These are phyloP conservation scores for Ferrisia virgata DNA, from an alignment of 2,888 invertebrate species.

Conservation along the genomic window DNA sequence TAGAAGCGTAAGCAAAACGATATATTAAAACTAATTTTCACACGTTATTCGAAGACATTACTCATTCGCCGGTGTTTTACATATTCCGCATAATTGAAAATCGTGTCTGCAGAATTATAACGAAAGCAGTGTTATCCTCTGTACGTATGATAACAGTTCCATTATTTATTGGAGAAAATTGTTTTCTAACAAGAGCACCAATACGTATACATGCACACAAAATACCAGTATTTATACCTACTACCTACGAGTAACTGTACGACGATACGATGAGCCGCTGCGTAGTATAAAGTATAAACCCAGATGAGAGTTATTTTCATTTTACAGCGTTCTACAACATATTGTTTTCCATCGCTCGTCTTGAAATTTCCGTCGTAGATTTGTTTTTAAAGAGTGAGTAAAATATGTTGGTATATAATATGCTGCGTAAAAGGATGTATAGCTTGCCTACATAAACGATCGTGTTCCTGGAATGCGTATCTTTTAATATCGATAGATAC, in stretches of 20 bases:
- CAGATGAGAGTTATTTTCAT: neutral
- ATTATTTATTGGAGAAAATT: neutral
- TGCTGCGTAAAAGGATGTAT: too few species aligned
- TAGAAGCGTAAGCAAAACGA: neutral
- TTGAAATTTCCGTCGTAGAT: too few species aligned
- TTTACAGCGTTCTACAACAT: neutral
- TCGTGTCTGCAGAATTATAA: neutral
- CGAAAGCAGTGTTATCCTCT: slow-evolving; percentile 2
- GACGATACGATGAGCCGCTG: neutral
- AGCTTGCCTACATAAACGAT: too few species aligned
- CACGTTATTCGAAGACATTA: neutral
- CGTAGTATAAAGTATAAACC: too few species aligned
- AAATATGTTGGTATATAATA: too few species aligned
- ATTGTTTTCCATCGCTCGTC: neutral
- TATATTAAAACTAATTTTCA: slow-evolving; percentile 7
- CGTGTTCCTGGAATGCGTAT: too few species aligned
- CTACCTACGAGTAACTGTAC: neutral
- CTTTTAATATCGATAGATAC: too few species aligned
- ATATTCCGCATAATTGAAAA: slow-evolving; percentile 3
- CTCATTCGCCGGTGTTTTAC: neutral
- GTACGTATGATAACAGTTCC: neutral
- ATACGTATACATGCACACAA: neutral
- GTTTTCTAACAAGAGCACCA: neutral
- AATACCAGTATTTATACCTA: neutral
- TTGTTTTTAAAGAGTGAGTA: too few species aligned